Conservation (phyloP, 2,888 invertebrate genomes). For the Xestia rhomboidea region DNA sequence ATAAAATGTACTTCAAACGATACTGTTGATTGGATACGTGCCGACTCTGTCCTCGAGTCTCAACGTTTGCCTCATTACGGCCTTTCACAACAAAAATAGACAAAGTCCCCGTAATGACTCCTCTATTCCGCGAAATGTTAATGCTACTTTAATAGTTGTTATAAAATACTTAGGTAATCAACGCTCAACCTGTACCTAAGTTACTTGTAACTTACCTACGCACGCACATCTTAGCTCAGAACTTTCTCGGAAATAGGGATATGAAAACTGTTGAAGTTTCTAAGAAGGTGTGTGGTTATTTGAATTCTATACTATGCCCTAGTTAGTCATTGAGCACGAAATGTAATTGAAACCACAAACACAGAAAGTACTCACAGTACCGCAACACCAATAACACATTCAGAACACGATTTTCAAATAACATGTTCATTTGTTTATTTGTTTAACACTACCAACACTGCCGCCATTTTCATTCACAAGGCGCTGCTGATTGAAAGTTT, state of each 20-base stretch:
- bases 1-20: slow-evolving; percentile 36
- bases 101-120: slow-evolving; percentile 28
- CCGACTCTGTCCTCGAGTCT: background rate
- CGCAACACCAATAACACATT: slow-evolving; percentile 66
- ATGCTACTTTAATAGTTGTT: slow-evolving; percentile 56
- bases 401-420: slow-evolving; percentile 72
- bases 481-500: slow-evolving; percentile 63
- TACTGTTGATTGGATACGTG: slow-evolving; percentile 44
- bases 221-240: slow-evolving; percentile 24
- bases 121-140: slow-evolving; percentile 43
- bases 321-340: slow-evolving; percentile 49
- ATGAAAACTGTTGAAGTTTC: slow-evolving; percentile 17
- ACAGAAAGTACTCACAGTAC: slow-evolving; percentile 52
- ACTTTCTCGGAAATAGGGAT: slow-evolving; percentile 40
- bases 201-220: background rate
- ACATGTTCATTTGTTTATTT: slow-evolving; percentile 70
- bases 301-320: slow-evolving; percentile 27
- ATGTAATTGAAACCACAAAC: slow-evolving; percentile 51
- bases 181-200: slow-evolving; percentile 6
- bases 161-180: slow-evolving; percentile 50
- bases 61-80: slow-evolving; percentile 23
- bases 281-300: slow-evolving; percentile 19
- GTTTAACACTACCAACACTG: slow-evolving; percentile 57
- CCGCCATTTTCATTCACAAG: slow-evolving; percentile 64
- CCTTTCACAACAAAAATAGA: slow-evolving; percentile 42